phyloP scores from a whole-genome alignment of 2,797 vertebrate species.

The Myripristis jacobus region DNA sequence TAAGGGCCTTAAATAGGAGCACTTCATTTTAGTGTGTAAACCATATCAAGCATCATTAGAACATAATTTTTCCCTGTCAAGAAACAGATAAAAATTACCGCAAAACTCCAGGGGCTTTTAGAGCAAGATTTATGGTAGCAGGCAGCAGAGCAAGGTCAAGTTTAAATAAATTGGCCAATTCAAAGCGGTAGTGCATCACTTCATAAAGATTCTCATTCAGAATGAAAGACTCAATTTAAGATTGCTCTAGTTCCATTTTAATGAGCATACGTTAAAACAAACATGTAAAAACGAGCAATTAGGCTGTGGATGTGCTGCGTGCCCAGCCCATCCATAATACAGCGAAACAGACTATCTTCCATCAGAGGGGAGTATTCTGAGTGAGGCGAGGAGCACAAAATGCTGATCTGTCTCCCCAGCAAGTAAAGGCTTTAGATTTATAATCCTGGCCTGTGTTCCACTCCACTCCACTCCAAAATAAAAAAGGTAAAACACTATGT shows the following conservation, averaged over 20 bases:
- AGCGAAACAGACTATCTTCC: constrained; percentile 5
- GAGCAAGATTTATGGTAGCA: constrained; percentile 31
- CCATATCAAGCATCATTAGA: too few species aligned
- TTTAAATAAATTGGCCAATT: constrained; percentile 59
- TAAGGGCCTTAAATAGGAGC: too few species aligned
- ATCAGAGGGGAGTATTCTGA: constrained; percentile 20
- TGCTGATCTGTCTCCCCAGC: constrained; percentile 9
- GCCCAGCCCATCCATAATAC: constrained; percentile 45
- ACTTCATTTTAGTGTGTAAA: too few species aligned
- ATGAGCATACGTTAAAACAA: constrained; percentile 68
- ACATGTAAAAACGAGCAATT: constrained; percentile 65
- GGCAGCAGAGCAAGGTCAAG: constrained; percentile 4
- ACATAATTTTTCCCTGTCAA: constrained; percentile 23
- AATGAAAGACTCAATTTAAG: constrained; percentile 66
- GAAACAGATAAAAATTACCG: constrained; percentile 27
- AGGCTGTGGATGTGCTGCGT: constrained; percentile 43
- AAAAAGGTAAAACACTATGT: constrained; percentile 45
- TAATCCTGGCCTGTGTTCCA: constrained; percentile 28
- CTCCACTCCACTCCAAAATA: constrained; percentile 51
- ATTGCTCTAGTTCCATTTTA: constrained; percentile 69
- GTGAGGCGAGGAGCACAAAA: constrained; percentile 29
- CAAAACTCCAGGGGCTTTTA: constrained; percentile 3
- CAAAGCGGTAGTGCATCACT: constrained; percentile 22
- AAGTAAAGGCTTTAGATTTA: constrained; percentile 54
- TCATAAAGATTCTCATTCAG: constrained; percentile 55